Conservation (phyloP, 1,140 invertebrate genomes). For the Globodera rostochiensis region DNA sequence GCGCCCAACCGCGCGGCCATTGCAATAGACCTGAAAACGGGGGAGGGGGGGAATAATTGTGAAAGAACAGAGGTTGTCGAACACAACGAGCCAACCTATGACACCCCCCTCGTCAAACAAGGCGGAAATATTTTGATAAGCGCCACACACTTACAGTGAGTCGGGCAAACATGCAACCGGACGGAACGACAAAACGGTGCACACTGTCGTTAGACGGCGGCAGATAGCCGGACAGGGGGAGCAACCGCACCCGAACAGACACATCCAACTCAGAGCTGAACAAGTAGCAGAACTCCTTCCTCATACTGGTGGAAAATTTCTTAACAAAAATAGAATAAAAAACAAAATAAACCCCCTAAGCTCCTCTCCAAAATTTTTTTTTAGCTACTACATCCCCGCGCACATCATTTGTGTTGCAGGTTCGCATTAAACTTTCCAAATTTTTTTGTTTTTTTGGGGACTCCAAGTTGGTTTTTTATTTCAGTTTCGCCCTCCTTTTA, state of each 20-base stretch:
- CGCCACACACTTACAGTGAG: slow-evolving; percentile 32
- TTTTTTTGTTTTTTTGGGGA: no score
- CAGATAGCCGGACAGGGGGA: slow-evolving; percentile 48
- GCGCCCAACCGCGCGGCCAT: slow-evolving; percentile 80
- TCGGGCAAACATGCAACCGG: slow-evolving; percentile 48
- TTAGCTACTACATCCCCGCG: no score
- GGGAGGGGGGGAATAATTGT: slow-evolving; percentile 70
- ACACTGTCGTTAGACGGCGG: slow-evolving; percentile 8
- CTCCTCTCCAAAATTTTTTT: no score
- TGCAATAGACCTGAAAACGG: slow-evolving; percentile 82
- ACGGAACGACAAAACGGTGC: slow-evolving; percentile 21
- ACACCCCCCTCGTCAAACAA: no score
- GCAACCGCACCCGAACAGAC: slow-evolving; percentile 73
- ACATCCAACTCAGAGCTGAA: slow-evolving; percentile 59
- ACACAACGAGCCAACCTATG: neutral
- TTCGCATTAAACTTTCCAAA: no score
- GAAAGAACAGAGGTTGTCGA: neutral
- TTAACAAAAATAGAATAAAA: no score
- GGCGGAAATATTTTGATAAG: no score
- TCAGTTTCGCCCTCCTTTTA: no score
- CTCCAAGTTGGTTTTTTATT: no score
- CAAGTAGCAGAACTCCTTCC: slow-evolving; percentile 51
- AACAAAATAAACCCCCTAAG: no score
- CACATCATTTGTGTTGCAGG: no score
- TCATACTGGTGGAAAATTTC: slow-evolving; percentile 18